Evolutionary conservation across 2,888 invertebrate species (phyloP), one percentile per base, ranked within the genome.

Genomic region (Pristionchus exspectatus): DNA sequence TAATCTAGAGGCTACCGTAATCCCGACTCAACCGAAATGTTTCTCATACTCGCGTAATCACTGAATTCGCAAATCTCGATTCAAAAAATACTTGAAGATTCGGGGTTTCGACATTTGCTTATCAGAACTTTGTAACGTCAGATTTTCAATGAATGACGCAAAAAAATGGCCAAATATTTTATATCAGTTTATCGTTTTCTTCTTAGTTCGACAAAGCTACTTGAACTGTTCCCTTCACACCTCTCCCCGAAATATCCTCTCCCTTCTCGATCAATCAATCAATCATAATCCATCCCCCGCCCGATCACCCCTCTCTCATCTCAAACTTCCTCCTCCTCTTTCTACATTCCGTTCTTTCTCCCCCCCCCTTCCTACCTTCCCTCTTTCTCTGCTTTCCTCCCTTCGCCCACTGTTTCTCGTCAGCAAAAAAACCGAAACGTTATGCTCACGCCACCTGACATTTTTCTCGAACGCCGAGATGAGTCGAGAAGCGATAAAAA

Each of bases 371-470:
- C 27, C 33, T 54, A 7, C 16, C 16, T 83, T 14, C 83, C 30
- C 50, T 83, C 83, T 83, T n/a, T 54, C 83, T 54, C 54, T 38
- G 30, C 69, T 16, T 30, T 77, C 81, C 14, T 27, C 24, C 2
- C 81, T 54, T 81, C 16, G 3, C 54, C 27, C 50, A 50, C 50
- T 50, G 27, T 81, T 50, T 81, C 27, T 38, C 63, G 4, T 54
- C 54, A 21, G 27, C 83, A 27, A 83, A 83, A 83, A 50, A 83
- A 54, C n/a, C 27, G 50, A 54, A 81, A 54, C 30, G 50, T 44
- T 27, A 83, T 50, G 50, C 27, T 83, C 83, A 44, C 30, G 83
- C 83, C 83, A 27, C 74, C 56, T 56, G 83, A 56, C 83, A 83
- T 30, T 56, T 21, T n/a, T 54, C 50, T 24, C 54, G 83, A 83